These are phyloP conservation scores for Embiotoca jacksoni DNA, from an alignment of 2,113 vertebrate species.

Conservation along the genomic window DNA sequence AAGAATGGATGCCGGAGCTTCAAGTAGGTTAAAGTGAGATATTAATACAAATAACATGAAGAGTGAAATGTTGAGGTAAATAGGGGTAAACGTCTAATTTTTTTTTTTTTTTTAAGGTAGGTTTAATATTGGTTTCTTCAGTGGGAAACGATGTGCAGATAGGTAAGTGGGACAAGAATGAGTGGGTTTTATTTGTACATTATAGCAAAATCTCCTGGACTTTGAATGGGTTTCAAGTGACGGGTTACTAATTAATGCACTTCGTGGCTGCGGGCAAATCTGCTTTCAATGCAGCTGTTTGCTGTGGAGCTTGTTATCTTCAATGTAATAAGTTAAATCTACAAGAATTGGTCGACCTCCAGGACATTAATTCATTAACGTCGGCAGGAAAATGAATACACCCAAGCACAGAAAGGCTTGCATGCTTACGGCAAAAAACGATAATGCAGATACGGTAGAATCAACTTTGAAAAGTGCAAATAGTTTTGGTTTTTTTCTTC, in stretches of 20 bases:
- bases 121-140: neutral
- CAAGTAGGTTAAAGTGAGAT: neutral
- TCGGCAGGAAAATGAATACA: neutral
- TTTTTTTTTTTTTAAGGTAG: too few species aligned
- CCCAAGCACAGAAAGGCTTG: neutral
- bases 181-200: slow-evolving; percentile 14
- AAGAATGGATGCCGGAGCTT: neutral
- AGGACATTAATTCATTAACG: slow-evolving; percentile 21
- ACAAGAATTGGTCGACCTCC: slow-evolving; percentile 31
- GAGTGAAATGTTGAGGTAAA: neutral
- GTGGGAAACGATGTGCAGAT: too few species aligned
- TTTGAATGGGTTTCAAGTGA: slow-evolving; percentile 35
- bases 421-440: neutral
- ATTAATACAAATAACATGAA: neutral
- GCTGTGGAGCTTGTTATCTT: slow-evolving; percentile 10
- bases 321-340: slow-evolving; percentile 28
- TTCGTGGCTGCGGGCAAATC: slow-evolving; percentile 19
- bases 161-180: neutral
- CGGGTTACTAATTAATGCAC: slow-evolving; percentile 39
- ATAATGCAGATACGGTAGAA: neutral
- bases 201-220: neutral
- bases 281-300: slow-evolving; percentile 16
- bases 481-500: neutral
- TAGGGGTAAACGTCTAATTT: neutral
- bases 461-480: slow-evolving; percentile 8